Conservation (phyloP, 2,797 vertebrate species). For the Halcyon badia region DNA sequence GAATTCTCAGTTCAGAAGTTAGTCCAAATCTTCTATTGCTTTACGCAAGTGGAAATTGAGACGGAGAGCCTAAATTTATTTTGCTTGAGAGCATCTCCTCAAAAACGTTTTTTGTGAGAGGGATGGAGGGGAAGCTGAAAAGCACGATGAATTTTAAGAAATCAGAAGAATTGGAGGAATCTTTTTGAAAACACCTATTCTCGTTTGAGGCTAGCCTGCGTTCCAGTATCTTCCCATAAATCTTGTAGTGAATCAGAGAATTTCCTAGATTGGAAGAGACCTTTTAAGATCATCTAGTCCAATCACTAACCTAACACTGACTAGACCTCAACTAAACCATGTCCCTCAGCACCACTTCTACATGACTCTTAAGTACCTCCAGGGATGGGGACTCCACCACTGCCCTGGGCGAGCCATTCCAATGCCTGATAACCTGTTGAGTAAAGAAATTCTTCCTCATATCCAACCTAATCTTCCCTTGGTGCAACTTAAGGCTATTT, state of each 20-base stretch:
- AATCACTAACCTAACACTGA: too few species aligned
- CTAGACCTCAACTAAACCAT: too few species aligned
- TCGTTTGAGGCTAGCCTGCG: not conserved
- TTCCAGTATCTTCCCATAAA: not conserved
- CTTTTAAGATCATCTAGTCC: too few species aligned
- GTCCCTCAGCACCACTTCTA: too few species aligned
- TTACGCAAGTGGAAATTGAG: not conserved
- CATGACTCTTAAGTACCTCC: too few species aligned
- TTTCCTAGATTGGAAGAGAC: too few species aligned
- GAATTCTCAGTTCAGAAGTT: not conserved
- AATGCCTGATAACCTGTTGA: too few species aligned
- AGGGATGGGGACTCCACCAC: too few species aligned
- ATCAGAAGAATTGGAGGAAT: not conserved
- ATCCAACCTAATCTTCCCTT: too few species aligned
- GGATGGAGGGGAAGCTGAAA: not conserved
- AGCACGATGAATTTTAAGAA: not conserved
- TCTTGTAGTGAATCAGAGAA: not conserved
- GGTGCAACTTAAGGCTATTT: too few species aligned
- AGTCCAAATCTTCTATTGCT: not conserved
- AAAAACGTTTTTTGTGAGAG: not conserved
- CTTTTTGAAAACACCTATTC: not conserved
- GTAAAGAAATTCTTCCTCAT: too few species aligned
- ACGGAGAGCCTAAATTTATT: not conserved
- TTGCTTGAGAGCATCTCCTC: not conserved
- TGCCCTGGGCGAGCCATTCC: too few species aligned